phyloP scores from a whole-genome alignment of 2,113 vertebrate genomes.

The Eleginops maclovinus region DNA sequence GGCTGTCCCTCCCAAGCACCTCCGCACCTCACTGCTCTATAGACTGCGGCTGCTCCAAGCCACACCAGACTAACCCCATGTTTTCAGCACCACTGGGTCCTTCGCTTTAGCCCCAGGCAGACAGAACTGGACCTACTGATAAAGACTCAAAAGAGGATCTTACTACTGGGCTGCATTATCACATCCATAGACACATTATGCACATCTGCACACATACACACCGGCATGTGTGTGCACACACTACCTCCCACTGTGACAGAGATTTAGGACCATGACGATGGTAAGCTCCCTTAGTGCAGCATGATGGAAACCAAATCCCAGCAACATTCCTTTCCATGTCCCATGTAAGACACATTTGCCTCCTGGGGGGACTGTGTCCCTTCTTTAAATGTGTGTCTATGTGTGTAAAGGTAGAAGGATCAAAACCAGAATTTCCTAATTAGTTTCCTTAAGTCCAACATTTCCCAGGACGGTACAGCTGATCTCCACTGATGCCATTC shows the following conservation, averaged over 20 bases:
- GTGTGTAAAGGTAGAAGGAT: slow-evolving; percentile 37
- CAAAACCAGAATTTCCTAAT: slow-evolving; percentile 56
- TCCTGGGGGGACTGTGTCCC: slow-evolving; percentile 29
- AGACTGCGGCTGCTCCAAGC: slow-evolving; percentile 48
- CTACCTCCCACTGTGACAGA: slow-evolving; percentile 50
- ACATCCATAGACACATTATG: slow-evolving; percentile 65
- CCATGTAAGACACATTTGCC: slow-evolving; percentile 48
- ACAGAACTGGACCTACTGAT: slow-evolving; percentile 67
- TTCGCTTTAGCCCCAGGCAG: slow-evolving; percentile 53
- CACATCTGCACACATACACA: slow-evolving; percentile 36
- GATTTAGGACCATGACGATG: slow-evolving; percentile 65
- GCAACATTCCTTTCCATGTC: slow-evolving; percentile 66
- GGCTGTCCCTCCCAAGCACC: slow-evolving; percentile 40
- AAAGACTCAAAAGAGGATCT: slow-evolving; percentile 67
- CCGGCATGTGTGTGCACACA: slow-evolving; percentile 22
- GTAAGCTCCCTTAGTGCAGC: slow-evolving; percentile 61
- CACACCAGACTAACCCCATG: slow-evolving; percentile 46
- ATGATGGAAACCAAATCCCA: slow-evolving; percentile 70
- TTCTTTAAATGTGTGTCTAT: slow-evolving; percentile 10
- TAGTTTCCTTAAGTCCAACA: slow-evolving; percentile 49
- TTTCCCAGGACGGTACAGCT: slow-evolving; percentile 37
- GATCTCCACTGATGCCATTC: slow-evolving; percentile 26
- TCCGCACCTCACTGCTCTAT: slow-evolving; percentile 58
- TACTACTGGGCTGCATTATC: slow-evolving; percentile 62
- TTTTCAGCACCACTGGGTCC: slow-evolving; percentile 55